A percentile compares a stretch with the other conserved stretches of the same genome.
These are phyloP conservation scores for Barbus barbus DNA, from an alignment of 2,113 vertebrate genomes.

Conservation along the genomic window DNA sequence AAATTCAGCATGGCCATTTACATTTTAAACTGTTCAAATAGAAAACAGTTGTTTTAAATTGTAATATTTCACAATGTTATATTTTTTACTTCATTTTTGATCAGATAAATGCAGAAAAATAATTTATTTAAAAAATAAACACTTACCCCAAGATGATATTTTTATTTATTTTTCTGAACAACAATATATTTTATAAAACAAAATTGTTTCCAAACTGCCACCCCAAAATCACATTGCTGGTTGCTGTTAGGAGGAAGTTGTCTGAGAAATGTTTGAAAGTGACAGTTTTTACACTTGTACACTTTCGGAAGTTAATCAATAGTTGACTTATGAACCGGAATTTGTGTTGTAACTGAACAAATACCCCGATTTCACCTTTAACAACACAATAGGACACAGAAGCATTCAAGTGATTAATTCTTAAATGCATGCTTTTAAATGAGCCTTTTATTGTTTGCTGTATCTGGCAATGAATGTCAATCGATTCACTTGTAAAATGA, in stretches of 20 bases:
- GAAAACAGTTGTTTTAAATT: background rate
- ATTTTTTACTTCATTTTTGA: background rate
- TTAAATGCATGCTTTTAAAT: slow-evolving; percentile 13
- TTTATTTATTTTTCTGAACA: background rate
- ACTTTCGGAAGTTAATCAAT: background rate
- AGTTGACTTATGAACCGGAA: background rate
- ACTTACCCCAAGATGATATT: background rate
- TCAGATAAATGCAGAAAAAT: background rate
- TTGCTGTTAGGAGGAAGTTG: background rate
- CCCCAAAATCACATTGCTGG: background rate
- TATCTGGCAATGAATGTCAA: slow-evolving; percentile 9
- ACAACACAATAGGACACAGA: background rate
- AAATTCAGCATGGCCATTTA: too few species aligned
- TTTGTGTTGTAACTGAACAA: background rate
- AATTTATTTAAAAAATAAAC: too few species aligned
- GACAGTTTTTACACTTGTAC: background rate
- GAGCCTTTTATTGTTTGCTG: background rate
- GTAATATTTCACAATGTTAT: too few species aligned
- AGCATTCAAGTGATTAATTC: background rate
- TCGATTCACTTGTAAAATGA: slow-evolving; percentile 6
- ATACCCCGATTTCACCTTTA: background rate
- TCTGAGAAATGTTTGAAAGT: background rate
- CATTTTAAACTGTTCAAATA: background rate
- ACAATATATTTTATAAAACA: background rate
- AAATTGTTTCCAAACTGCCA: background rate